Percentiles rank a stretch among this genome's conserved stretches.
phyloP scores from a whole-genome alignment of 1,140 invertebrate genomes.

The Drosophila ogumai region DNA sequence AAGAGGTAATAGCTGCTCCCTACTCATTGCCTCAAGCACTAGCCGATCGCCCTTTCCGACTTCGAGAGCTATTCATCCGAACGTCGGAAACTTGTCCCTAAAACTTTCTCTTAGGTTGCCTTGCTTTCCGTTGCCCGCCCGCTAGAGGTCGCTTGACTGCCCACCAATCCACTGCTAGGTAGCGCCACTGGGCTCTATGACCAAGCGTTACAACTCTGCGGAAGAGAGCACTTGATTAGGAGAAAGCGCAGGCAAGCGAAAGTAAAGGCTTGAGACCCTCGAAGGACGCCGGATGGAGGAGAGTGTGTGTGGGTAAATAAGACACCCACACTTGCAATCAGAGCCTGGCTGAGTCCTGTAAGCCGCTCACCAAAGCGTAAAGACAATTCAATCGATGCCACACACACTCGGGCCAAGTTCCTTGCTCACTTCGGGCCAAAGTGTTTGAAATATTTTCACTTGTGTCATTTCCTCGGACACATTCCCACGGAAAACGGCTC shows the following conservation, averaged over 20 bases:
- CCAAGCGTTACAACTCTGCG: no score
- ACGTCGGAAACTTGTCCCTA: no score
- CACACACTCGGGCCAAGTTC: conserved; percentile 21
- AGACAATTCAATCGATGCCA: conserved; percentile 75
- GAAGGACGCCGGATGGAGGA: background rate
- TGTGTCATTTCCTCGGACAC: conserved; percentile 76
- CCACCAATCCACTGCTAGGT: no score
- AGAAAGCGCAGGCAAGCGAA: conserved; percentile 47
- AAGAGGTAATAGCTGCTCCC: no score
- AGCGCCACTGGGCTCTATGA: no score
- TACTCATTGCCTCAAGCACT: no score
- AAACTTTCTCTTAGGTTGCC: no score
- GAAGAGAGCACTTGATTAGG: conserved; percentile 39
- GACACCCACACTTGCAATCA: conserved; percentile 31
- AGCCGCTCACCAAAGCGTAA: conserved; percentile 63
- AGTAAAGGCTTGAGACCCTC: conserved; percentile 32
- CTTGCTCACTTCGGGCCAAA: conserved; percentile 32
- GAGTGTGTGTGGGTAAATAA: conserved; percentile 20
- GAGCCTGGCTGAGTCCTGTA: conserved; percentile 54
- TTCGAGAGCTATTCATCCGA: no score
- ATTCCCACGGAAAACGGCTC: conserved; percentile 59
- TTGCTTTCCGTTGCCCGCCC: no score
- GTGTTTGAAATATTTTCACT: conserved; percentile 79
- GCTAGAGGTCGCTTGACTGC: no score
- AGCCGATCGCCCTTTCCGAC: no score